phyloP scores from a whole-genome alignment of 2,797 vertebrate genomes.

The Leptoclinus maculatus region DNA sequence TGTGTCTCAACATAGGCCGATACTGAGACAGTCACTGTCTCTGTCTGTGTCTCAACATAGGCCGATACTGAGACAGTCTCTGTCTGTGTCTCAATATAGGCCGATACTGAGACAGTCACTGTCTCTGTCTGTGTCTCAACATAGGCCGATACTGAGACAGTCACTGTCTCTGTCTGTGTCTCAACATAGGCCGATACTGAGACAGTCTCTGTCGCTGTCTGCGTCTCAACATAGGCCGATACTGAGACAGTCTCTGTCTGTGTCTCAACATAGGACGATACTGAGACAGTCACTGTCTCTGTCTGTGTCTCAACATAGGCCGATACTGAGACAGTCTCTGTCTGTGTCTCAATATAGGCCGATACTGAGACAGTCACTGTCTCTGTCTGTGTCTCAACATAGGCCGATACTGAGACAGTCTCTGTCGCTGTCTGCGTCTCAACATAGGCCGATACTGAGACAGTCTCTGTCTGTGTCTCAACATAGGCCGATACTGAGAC shows the following conservation, averaged over 20 bases:
- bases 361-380: slow-evolving; percentile 17
- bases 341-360: no score
- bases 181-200: slow-evolving; percentile 32
- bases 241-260: slow-evolving; percentile 28
- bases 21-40: slow-evolving; percentile 26
- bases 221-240: no score
- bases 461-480: slow-evolving; percentile 20
- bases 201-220: slow-evolving; percentile 16
- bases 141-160: slow-evolving; percentile 27
- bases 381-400: no score
- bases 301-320: no score
- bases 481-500: slow-evolving; percentile 31
- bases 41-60: no score
- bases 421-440: slow-evolving; percentile 21
- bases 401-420: slow-evolving; percentile 24
- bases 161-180: slow-evolving; percentile 19
- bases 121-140: no score
- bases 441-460: slow-evolving; percentile 31
- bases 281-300: slow-evolving; percentile 26
- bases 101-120: slow-evolving; percentile 18
- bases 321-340: slow-evolving; percentile 14
- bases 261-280: no score
- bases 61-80: slow-evolving; percentile 18
- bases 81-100: no score
- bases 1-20: no score